phyloP scores from a whole-genome alignment of 1,140 invertebrate genomes.

The Charaxes varanes region DNA sequence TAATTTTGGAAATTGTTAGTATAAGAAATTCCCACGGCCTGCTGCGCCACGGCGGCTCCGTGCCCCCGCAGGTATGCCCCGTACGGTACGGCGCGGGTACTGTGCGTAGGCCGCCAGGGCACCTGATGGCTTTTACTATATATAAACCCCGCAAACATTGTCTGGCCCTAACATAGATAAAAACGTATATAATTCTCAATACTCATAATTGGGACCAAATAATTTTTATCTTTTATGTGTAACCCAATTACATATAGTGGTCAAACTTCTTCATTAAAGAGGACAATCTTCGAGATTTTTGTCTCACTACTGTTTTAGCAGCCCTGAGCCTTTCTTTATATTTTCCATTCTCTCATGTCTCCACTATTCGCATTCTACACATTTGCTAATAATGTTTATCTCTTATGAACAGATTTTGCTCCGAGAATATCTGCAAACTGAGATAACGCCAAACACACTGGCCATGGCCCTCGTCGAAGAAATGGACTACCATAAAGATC shows the following conservation, averaged over 20 bases:
- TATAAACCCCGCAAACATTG: too few relatives aligned
- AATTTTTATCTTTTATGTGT: too few relatives aligned
- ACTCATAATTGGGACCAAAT: too few relatives aligned
- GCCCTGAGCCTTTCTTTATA: neutral
- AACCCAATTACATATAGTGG: too few relatives aligned
- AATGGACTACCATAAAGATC: constrained; percentile 61
- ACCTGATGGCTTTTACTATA: neutral
- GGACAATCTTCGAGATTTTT: too few relatives aligned
- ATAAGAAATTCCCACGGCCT: too few relatives aligned
- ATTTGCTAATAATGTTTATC: constrained; percentile 3
- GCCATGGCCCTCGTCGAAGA: constrained; percentile 63
- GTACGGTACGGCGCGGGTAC: neutral
- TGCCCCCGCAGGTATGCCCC: constrained; percentile 71
- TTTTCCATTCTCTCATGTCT: neutral
- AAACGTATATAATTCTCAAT: too few relatives aligned
- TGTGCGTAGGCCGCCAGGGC: neutral
- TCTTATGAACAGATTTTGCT: constrained; percentile 43
- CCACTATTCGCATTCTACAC: neutral
- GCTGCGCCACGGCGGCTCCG: constrained; percentile 91
- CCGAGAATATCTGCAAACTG: constrained; percentile 49
- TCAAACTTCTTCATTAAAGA: too few relatives aligned
- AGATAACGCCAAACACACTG: constrained; percentile 53
- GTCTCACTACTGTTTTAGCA: too few relatives aligned
- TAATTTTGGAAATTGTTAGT: too few relatives aligned
- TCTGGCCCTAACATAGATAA: too few relatives aligned